Base-by-base conservation (phyloP, 2,113 vertebrate species). In the Willisornis vidua region DNA sequence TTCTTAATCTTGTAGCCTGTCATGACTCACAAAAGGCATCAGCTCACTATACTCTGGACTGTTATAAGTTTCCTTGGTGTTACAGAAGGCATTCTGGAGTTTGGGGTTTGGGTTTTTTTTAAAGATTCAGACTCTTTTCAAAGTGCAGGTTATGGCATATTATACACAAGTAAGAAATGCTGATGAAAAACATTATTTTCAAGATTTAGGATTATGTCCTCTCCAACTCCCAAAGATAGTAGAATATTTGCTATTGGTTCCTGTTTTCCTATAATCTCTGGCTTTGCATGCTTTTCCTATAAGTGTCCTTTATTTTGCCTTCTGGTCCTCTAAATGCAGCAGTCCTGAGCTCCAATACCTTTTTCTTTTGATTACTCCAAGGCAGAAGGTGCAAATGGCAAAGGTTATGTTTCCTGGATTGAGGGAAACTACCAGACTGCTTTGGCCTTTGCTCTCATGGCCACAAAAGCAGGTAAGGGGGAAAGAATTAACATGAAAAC, bases 321-420 rank as follows among this genome's bases (percentile, higher is more conserved):
- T 83, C 76, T 70, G 31, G 23, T 84, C 71, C 82, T 71, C n/a
- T 41, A 68, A 68, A 82, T 35, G 4, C 17, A 91, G 51, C 15
- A 82, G 45, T 89, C 19, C 49, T 3, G 5, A 80, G n/a, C 45
- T 94, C 41, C 49, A 67, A 16, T 8, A 58, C 68, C 23, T 59
- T 83, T 94, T 76, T 51, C 89, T 78, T 65, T 81, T 90, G 91
- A 87, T 81, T 80, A 89, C 85, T 93, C 90, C 71, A 82, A 25
- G 28, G 33, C 28, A 73, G 52, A 88, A 95, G 86, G 68, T 94
- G 65, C 45, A 89, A 93, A 95, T 49, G 63, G 63, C 46, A 93
- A 45, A 33, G 51, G 54, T 33, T 93, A 49, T 83, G 43, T 93
- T 95, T 96, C 77, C 90, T 92, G 73, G 35, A 91, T 59, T 54